phyloP scores from a whole-genome alignment of 2,797 vertebrate genomes.

The Holocentrus rufus region DNA sequence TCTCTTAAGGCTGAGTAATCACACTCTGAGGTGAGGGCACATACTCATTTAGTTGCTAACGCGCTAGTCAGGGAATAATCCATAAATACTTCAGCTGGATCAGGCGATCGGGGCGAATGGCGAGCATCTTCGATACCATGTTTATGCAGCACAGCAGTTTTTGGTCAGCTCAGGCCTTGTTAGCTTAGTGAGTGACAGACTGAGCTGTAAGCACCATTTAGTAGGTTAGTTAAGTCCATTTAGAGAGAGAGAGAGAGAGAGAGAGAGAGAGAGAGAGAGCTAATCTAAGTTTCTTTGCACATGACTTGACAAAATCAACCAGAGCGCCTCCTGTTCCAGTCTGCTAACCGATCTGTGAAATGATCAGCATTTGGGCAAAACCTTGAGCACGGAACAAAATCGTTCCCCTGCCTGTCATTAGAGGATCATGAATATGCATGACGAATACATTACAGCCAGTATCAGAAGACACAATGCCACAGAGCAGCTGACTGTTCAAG shows the following conservation, averaged over 20 bases:
- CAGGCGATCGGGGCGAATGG: background rate
- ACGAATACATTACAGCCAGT: conserved; percentile 28
- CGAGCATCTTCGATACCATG: background rate
- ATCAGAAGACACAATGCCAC: conserved; percentile 2
- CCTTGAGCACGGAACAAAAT: conserved; percentile 49
- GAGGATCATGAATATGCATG: conserved; percentile 50
- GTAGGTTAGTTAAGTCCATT: conserved; percentile 4
- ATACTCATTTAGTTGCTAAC: background rate
- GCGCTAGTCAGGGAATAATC: background rate
- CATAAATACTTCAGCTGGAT: background rate
- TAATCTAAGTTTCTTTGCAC: background rate
- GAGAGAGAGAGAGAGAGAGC: background rate
- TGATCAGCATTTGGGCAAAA: conserved; percentile 34
- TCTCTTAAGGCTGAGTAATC: conserved; percentile 1
- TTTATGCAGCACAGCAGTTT: conserved; percentile 11
- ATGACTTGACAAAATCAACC: no score
- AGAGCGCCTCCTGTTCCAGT: background rate
- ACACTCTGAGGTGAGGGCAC: no score
- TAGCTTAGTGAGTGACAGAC: background rate
- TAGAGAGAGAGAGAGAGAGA: no score
- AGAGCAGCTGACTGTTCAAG: conserved; percentile 18
- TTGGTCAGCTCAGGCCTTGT: background rate
- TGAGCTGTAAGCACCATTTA: background rate
- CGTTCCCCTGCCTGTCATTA: conserved; percentile 39
- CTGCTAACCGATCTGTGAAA: conserved; percentile 37